phyloP scores from a whole-genome alignment of 92 coral and sea anemone species.

The Bergia sp. region DNA sequence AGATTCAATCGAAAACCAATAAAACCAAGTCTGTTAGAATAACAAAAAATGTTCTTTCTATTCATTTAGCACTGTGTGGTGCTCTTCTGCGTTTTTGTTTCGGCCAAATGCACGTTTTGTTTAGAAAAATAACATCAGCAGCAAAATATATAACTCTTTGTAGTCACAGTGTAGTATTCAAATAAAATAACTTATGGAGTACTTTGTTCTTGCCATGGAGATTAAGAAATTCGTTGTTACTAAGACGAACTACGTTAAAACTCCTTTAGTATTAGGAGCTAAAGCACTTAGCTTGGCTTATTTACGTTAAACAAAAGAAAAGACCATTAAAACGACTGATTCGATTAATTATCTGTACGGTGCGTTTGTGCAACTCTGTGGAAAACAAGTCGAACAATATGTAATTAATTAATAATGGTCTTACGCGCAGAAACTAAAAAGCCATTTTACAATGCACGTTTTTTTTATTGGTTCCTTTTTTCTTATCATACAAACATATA shows the following conservation, averaged over 20 bases:
- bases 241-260: not conserved
- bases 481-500: slow-evolving; percentile 77
- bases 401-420: slow-evolving; percentile 78
- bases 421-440: slow-evolving; percentile 64
- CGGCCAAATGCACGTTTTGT: slow-evolving; percentile 36
- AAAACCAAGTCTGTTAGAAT: not conserved
- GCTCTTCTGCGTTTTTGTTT: not conserved
- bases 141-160: slow-evolving; percentile 12
- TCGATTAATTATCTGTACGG: slow-evolving; percentile 30
- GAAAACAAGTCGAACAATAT: slow-evolving; percentile 80
- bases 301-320: slow-evolving; percentile 11
- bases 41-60: not conserved
- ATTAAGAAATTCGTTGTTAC: not conserved
- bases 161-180: not conserved
- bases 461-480: slow-evolving; percentile 63
- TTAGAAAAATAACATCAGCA: slow-evolving; percentile 13
- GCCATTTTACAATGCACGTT: slow-evolving; percentile 74
- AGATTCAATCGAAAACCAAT: not conserved
- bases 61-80: not conserved
- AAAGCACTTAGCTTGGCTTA: not conserved
- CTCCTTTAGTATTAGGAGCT: not conserved
- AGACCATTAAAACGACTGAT: slow-evolving; percentile 17
- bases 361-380: slow-evolving; percentile 47
- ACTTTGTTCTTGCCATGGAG: slow-evolving; percentile 1
- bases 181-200: not conserved